Conservation (phyloP, 2,113 vertebrate genomes). For the Poeciliopsis occidentalis region DNA sequence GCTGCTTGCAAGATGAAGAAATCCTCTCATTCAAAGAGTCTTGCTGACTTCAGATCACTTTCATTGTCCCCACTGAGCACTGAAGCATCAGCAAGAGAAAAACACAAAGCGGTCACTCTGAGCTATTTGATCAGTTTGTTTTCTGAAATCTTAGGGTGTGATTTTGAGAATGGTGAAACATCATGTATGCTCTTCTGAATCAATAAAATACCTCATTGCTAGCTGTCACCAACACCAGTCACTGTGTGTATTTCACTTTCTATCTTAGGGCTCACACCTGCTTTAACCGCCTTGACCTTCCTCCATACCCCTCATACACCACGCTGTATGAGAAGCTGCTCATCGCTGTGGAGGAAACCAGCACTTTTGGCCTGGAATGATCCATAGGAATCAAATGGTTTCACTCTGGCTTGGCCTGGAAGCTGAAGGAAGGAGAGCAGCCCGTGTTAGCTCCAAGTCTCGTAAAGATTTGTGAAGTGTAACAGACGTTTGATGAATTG, state of each 20-base stretch:
- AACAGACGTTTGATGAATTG: too few relatives aligned
- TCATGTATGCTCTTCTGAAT: background rate
- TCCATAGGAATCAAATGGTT: background rate
- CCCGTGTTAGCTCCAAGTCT: too few relatives aligned
- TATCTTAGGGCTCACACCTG: slow-evolving; percentile 93
- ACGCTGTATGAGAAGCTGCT: slow-evolving; percentile 96
- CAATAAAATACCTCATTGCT: background rate
- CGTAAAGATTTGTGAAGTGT: too few relatives aligned
- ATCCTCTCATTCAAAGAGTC: too few relatives aligned
- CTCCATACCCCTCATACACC: slow-evolving; percentile 94
- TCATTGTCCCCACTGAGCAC: too few relatives aligned
- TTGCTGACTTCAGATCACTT: too few relatives aligned
- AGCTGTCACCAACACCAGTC: background rate
- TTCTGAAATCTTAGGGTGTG: too few relatives aligned
- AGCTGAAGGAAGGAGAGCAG: background rate
- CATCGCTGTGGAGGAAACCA: slow-evolving; percentile 97
- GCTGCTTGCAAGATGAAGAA: too few relatives aligned
- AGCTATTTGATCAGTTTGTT: too few relatives aligned
- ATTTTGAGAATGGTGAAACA: too few relatives aligned
- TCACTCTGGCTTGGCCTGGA: slow-evolving; percentile 1
- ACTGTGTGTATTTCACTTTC: background rate
- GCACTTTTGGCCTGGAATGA: slow-evolving; percentile 98
- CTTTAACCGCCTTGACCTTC: slow-evolving; percentile 97
- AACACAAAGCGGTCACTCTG: too few relatives aligned
- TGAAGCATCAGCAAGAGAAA: too few relatives aligned